These are phyloP conservation scores for Gambusia holbrooki DNA, from an alignment of 2,113 vertebrate species.

Conservation along the genomic window DNA sequence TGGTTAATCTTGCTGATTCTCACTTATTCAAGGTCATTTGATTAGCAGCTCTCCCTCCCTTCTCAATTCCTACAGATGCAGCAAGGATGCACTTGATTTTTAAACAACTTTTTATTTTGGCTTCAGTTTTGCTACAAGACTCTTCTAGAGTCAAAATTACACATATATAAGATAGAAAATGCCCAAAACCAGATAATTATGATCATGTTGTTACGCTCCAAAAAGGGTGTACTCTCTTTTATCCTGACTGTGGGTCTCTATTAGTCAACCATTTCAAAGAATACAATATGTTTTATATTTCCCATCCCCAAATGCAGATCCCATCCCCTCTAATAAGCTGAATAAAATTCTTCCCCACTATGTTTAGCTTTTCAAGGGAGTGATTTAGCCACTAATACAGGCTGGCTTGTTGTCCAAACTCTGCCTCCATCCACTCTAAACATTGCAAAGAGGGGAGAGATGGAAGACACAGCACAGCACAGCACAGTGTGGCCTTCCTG, in stretches of 20 bases:
- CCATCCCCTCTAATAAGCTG: slow-evolving; percentile 12
- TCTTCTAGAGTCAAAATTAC: too few relatives aligned
- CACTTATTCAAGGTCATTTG: too few relatives aligned
- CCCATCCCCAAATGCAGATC: slow-evolving; percentile 17
- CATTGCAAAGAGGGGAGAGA: slow-evolving; percentile 29
- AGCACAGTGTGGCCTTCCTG: slow-evolving; percentile 55
- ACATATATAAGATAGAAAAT: too few relatives aligned
- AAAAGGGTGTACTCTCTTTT: background rate
- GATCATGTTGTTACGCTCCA: too few relatives aligned
- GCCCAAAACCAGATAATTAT: too few relatives aligned
- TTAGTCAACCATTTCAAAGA: background rate
- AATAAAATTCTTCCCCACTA: background rate
- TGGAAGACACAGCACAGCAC: slow-evolving; percentile 31
- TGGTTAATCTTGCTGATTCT: too few relatives aligned
- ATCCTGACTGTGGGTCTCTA: background rate
- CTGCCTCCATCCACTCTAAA: slow-evolving; percentile 66
- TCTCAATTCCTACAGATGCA: too few relatives aligned
- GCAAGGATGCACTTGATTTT: too few relatives aligned
- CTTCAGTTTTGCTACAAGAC: too few relatives aligned
- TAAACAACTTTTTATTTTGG: too few relatives aligned
- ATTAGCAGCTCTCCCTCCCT: too few relatives aligned
- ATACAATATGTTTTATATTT: slow-evolving; percentile 5
- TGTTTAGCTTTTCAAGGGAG: slow-evolving; percentile 28
- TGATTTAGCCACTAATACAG: slow-evolving; percentile 45
- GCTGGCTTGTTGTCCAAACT: slow-evolving; percentile 73